These are phyloP conservation scores for Tenebrio molitor DNA, from an alignment of 1,140 invertebrate genomes.

Conservation along the genomic window DNA sequence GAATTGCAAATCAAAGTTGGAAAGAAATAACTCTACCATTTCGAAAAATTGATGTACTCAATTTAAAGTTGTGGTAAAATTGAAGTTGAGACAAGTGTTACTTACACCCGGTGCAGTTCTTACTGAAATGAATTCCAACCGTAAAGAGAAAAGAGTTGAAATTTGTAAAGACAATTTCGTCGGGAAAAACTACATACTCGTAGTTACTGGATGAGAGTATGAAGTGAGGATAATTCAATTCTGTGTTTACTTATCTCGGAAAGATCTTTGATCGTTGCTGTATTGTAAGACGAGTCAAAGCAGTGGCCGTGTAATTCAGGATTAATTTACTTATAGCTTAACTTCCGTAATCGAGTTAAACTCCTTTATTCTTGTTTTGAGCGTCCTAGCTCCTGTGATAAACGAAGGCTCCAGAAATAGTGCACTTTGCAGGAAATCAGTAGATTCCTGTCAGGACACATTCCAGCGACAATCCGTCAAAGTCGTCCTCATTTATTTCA, in stretches of 20 bases:
- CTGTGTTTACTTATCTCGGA: not conserved
- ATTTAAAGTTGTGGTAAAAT: no score
- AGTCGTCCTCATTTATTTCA: not conserved
- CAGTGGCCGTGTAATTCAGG: not conserved
- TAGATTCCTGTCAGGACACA: not conserved
- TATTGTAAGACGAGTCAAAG: not conserved
- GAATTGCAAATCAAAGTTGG: no score
- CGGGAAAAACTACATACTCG: no score
- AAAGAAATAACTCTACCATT: no score
- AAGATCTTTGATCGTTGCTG: not conserved
- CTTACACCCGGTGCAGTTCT: no score
- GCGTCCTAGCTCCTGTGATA: not conserved
- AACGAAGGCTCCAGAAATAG: not conserved
- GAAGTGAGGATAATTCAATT: not conserved
- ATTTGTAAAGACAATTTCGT: no score
- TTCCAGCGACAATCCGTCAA: not conserved
- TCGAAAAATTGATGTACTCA: no score
- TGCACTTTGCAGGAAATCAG: not conserved
- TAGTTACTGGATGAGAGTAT: no score
- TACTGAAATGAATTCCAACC: no score
- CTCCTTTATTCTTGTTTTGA: constrained; percentile 4
- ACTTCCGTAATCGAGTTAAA: constrained; percentile 1
- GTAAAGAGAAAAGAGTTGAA: no score
- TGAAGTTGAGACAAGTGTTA: no score
- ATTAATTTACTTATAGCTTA: constrained; percentile 12